phyloP scores from a whole-genome alignment of 2,888 invertebrate species.

The Sphaerophoria rueppellii region DNA sequence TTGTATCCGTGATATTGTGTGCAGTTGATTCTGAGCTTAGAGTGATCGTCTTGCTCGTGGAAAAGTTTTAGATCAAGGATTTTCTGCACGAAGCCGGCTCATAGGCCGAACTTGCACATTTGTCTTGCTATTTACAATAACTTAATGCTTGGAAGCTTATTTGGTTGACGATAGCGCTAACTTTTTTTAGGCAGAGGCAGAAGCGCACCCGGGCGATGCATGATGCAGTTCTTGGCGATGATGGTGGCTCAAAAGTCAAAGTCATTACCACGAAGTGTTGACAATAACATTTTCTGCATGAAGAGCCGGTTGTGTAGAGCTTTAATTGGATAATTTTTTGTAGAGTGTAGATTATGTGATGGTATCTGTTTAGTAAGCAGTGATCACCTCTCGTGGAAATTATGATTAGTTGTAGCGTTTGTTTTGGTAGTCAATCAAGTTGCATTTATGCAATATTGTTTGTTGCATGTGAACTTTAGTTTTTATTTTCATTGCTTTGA shows the following conservation, averaged over 20 bases:
- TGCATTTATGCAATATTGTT: conserved; percentile 10
- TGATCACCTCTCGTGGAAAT: conserved; percentile 41
- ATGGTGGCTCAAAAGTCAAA: conserved; percentile 65
- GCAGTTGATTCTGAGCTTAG: conserved; percentile 16
- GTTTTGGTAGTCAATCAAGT: conserved; percentile 19
- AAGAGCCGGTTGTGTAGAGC: conserved; percentile 29
- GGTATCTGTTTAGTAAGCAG: conserved; percentile 43
- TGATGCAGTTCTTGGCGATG: conserved; percentile 36
- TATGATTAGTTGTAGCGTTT: conserved; percentile 33
- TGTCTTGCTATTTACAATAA: neutral
- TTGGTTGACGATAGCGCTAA: neutral
- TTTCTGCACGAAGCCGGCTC: conserved; percentile 37
- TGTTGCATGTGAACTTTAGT: conserved; percentile 6
- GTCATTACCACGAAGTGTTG: conserved; percentile 60
- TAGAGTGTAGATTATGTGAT: neutral
- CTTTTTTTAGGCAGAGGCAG: neutral
- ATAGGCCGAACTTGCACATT: neutral
- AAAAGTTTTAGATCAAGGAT: conserved; percentile 71
- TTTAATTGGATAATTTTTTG: conserved; percentile 1
- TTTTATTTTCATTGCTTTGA: conserved; percentile 10
- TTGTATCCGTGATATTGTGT: conserved; percentile 3
- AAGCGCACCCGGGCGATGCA: neutral
- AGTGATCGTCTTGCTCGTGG: conserved; percentile 4
- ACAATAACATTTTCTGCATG: conserved; percentile 30
- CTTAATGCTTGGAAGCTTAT: conserved; percentile 36